phyloP scores from a whole-genome alignment of 2,797 vertebrate genomes.

The Peromyscus melanophrys region DNA sequence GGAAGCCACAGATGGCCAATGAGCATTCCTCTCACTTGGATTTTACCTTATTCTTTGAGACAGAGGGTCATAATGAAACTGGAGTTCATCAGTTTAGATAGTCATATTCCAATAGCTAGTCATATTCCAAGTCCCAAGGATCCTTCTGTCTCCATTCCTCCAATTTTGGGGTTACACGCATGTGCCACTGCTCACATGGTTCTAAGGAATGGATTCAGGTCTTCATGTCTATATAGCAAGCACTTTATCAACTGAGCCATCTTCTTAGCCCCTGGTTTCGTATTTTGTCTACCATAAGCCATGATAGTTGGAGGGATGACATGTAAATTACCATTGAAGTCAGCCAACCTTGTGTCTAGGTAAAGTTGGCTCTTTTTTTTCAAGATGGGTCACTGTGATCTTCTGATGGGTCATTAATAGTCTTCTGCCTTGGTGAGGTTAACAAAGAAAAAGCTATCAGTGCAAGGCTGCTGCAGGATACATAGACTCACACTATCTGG shows the following conservation, averaged over 20 bases:
- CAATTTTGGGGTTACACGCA: not conserved
- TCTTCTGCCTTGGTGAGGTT: not conserved
- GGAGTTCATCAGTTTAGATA: not conserved
- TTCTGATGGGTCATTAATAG: not conserved
- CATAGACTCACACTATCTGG: not conserved
- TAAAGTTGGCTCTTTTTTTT: not conserved
- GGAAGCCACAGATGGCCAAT: not conserved
- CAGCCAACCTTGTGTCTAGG: not conserved
- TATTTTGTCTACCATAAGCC: not conserved
- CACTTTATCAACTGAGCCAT: not conserved
- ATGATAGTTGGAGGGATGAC: not conserved
- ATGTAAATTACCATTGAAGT: not conserved
- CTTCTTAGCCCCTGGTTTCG: not conserved
- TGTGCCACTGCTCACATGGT: not conserved
- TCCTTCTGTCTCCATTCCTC: not conserved
- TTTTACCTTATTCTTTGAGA: not conserved
- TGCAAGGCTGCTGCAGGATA: not conserved
- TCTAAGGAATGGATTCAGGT: not conserved
- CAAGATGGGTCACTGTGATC: not conserved
- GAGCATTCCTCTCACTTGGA: not conserved
- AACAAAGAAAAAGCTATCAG: slow-evolving; percentile 4
- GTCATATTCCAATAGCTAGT: too few species aligned
- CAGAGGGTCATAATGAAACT: not conserved
- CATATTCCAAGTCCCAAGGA: too few species aligned
- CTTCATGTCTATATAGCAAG: not conserved